phyloP scores from a whole-genome alignment of 2,888 invertebrate species.

The Ametastegia equiseti region DNA sequence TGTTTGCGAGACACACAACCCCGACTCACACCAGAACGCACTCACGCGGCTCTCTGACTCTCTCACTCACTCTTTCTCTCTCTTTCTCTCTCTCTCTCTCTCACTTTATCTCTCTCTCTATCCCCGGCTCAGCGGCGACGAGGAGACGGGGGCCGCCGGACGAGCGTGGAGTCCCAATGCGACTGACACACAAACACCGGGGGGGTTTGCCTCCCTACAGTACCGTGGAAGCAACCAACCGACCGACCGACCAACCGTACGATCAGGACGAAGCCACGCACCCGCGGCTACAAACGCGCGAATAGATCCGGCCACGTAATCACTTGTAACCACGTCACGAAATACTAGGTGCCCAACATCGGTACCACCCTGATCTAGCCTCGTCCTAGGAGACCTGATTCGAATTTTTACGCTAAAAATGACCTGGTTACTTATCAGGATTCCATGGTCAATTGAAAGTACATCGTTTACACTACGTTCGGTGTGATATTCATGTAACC shows the following conservation, averaged over 20 bases:
- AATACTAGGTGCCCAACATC: constrained; percentile 36
- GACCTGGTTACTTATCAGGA: neutral
- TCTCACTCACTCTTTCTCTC: neutral
- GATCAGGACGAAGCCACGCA: constrained; percentile 44
- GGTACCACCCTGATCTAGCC: constrained; percentile 5
- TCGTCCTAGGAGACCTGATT: constrained; percentile 26
- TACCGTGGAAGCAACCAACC: constrained; percentile 37
- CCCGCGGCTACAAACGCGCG: constrained; percentile 44
- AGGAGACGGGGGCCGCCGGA: constrained; percentile 55
- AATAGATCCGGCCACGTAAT: constrained; percentile 45
- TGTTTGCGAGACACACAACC: constrained; percentile 48
- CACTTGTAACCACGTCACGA: constrained; percentile 46
- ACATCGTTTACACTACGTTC: neutral
- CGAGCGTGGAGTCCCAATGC: constrained; percentile 71
- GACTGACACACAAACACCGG: constrained; percentile 75
- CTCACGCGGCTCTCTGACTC: constrained; percentile 40
- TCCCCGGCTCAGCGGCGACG: constrained; percentile 42
- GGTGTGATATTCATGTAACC: too few relatives aligned
- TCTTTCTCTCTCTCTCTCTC: neutral
- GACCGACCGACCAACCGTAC: constrained; percentile 37
- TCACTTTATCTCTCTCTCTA: constrained; percentile 15
- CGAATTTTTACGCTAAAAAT: constrained; percentile 1
- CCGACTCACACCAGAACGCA: constrained; percentile 46
- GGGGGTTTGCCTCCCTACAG: constrained; percentile 51
- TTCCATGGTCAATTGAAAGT: neutral